These are phyloP conservation scores for Spheniscus humboldti DNA, from an alignment of 2,797 vertebrate genomes.

Conservation along the genomic window DNA sequence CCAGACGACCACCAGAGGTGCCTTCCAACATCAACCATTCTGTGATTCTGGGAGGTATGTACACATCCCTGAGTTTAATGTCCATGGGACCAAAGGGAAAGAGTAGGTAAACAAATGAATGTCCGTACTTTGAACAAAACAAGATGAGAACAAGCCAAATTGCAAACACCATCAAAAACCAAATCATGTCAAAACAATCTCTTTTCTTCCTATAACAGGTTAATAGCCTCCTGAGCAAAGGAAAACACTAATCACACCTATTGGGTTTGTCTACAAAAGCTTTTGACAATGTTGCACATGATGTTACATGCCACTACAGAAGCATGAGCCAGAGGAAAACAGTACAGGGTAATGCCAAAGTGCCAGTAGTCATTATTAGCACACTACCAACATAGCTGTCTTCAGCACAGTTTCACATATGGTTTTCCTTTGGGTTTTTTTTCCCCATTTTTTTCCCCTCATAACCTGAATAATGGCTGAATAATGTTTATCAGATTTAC, in stretches of 20 bases:
- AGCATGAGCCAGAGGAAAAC: background rate
- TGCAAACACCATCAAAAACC: background rate
- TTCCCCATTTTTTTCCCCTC: background rate
- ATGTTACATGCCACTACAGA: background rate
- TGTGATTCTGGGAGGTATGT: rapidly evolving
- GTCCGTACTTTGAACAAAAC: background rate
- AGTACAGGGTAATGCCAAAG: background rate
- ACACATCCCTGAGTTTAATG: background rate
- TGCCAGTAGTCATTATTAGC: background rate
- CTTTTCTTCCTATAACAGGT: background rate
- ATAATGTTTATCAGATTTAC: background rate
- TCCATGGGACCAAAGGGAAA: background rate
- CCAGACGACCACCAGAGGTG: background rate
- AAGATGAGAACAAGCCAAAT: background rate
- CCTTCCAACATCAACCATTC: background rate
- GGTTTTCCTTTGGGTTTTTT: background rate
- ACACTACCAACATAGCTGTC: background rate
- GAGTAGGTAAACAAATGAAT: background rate
- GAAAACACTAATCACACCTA: background rate
- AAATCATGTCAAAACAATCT: background rate
- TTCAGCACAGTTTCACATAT: background rate
- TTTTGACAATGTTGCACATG: background rate
- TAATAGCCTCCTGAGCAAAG: background rate
- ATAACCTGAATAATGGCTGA: background rate
- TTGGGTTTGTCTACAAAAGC: background rate